Conservation (phyloP, 2,113 vertebrate species). For the Takifugu bimaculatus region DNA sequence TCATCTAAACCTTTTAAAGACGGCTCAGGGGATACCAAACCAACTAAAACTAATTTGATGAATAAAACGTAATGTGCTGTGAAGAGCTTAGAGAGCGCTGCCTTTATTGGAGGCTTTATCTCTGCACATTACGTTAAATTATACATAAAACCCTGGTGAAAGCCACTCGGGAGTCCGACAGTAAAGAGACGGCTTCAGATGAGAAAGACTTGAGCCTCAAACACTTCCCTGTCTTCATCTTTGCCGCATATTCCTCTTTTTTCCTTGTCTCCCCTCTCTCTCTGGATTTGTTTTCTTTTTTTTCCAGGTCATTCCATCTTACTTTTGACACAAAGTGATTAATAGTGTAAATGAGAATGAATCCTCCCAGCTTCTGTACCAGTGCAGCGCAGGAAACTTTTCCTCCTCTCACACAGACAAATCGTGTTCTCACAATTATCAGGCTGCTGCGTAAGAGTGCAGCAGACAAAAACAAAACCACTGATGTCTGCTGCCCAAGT, state of each 20-base stretch:
- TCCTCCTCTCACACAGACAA: conserved; percentile 4
- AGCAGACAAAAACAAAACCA: no score
- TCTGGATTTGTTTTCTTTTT: conserved; percentile 41
- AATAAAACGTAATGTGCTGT: conserved; percentile 74
- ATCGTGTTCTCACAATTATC: conserved; percentile 6
- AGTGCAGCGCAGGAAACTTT: conserved; percentile 4
- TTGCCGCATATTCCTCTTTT: conserved; percentile 9
- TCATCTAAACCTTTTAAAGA: conserved; percentile 75
- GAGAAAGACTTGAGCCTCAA: conserved; percentile 44
- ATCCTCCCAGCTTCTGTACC: background rate
- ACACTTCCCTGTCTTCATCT: conserved; percentile 44
- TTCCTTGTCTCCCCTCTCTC: conserved; percentile 27
- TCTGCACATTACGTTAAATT: conserved; percentile 71
- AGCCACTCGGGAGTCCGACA: conserved; percentile 61
- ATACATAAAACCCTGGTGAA: conserved; percentile 71
- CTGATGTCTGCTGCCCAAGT: no score
- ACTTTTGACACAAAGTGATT: conserved; percentile 42
- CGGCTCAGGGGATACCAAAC: conserved; percentile 69
- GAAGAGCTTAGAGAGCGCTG: conserved; percentile 66
- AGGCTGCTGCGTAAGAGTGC: background rate
- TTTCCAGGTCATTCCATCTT: conserved; percentile 40
- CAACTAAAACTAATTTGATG: conserved; percentile 76
- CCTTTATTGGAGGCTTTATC: conserved; percentile 68
- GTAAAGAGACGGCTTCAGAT: conserved; percentile 53
- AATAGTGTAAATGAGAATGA: conserved; percentile 22